phyloP scores from a whole-genome alignment of 2,888 invertebrate genomes.

The Euplexia lucipara region DNA sequence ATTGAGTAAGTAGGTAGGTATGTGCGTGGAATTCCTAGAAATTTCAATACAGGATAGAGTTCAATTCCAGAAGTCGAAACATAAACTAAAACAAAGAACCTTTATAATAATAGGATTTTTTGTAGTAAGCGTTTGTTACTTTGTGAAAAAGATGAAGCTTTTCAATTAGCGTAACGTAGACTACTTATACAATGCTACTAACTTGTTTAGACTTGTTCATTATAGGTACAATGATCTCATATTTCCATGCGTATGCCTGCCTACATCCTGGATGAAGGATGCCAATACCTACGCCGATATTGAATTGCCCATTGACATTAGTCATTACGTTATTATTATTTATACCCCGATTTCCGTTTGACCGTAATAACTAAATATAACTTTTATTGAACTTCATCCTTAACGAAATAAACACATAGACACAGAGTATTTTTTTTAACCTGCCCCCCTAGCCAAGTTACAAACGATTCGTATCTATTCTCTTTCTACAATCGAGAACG shows the following conservation, averaged over 20 bases:
- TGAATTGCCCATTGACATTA: constrained; percentile 18
- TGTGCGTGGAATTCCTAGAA: background rate
- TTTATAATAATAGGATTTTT: constrained; percentile 26
- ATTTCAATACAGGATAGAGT: constrained; percentile 5
- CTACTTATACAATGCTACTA: constrained; percentile 62
- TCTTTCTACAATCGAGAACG: too few species aligned
- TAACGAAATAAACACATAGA: constrained; percentile 11
- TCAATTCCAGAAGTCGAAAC: constrained; percentile 11
- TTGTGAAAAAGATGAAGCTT: constrained; percentile 63
- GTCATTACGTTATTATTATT: constrained; percentile 22
- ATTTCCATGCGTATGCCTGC: constrained; percentile 30
- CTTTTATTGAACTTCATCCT: background rate
- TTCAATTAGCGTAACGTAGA: constrained; percentile 70
- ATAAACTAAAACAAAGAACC: constrained; percentile 22
- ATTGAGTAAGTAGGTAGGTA: too few species aligned
- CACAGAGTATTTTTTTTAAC: background rate
- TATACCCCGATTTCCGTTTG: background rate
- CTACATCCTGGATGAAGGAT: constrained; percentile 13
- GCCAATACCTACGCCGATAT: constrained; percentile 32
- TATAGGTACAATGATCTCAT: constrained; percentile 59
- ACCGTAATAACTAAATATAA: background rate
- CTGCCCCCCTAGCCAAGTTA: too few species aligned
- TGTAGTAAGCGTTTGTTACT: constrained; percentile 32
- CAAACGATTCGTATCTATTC: too few species aligned
- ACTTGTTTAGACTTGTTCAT: constrained; percentile 52